These are phyloP conservation scores for Pteronotus mesoamericanus DNA, from an alignment of 2,797 vertebrate genomes.

Conservation along the genomic window DNA sequence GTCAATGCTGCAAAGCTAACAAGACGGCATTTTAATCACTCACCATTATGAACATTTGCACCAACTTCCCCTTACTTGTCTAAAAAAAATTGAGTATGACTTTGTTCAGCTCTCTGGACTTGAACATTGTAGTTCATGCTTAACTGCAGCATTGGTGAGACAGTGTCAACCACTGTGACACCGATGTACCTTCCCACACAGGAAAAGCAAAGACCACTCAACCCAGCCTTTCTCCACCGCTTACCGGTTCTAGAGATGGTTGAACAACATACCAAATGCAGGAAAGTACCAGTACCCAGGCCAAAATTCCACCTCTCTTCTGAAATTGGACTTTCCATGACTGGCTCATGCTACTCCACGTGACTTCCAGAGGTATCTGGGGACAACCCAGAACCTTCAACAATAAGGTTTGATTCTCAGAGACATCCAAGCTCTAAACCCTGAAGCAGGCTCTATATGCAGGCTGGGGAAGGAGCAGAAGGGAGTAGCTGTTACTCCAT, in stretches of 20 bases:
- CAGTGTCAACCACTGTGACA: neutral
- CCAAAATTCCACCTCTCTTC: conserved; percentile 56
- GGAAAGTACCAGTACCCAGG: conserved; percentile 69
- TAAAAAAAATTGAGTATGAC: neutral
- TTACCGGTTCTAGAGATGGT: neutral
- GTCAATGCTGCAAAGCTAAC: neutral
- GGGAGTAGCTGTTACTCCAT: neutral
- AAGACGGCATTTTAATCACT: neutral
- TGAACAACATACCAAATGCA: conserved; percentile 25
- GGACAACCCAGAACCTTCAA: neutral
- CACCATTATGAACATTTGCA: neutral
- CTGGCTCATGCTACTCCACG: neutral
- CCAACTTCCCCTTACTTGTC: neutral
- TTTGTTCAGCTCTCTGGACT: neutral
- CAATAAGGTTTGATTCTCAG: neutral
- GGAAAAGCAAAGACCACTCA: conserved; percentile 33
- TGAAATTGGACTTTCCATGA: conserved; percentile 15
- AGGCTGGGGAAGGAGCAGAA: neutral
- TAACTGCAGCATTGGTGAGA: neutral
- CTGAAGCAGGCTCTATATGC: neutral
- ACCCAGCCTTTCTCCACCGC: neutral
- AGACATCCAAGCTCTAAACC: neutral
- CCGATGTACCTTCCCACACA: neutral
- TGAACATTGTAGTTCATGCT: neutral
- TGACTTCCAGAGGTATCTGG: neutral